Evolutionary conservation across 2,113 vertebrate genomes (phyloP), one percentile per base, ranked within the genome.

Genomic region (Dicerorhinus sumatrensis): DNA sequence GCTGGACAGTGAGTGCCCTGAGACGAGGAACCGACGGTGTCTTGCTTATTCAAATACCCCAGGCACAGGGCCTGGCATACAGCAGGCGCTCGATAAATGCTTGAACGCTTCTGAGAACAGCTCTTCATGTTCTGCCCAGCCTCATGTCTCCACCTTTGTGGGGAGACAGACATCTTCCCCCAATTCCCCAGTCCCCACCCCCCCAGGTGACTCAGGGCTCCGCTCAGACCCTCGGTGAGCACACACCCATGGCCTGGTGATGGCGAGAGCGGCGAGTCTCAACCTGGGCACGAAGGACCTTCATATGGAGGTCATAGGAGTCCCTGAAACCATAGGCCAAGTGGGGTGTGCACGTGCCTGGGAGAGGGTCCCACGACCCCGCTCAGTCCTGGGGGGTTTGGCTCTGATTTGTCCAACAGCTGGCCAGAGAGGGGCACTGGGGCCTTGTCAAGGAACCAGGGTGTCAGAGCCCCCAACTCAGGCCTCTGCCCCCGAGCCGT

Each of bases 321-420:
- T 11, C 85, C 18, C 33, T 0, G 58, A 76, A 46, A 65, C 25
- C 3, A 5, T 1, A 36, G 16, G 46, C 20, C 14, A 20, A 6
- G 1, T 0, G 17, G 33, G 27, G 12, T 6, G 10, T 0, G 11
- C 11, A 12, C n/a, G 14, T 1, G 29, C 25, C 20, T 0, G 3
- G n/a, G 36, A 14, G 17, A 31, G 17, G 33, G 58, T 18, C 20
- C n/a, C 33, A 0, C 0, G 21, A 21, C 13, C 6, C 0, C 1
- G 16, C 2, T 16, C 20, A 2, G 6, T 31, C 39, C 39, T 2
- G 0, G 25, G 8, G 29, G 8, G 14, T 25, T 20, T 29, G 18
- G 58, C 6, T 60, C 87, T 6, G 31, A 67, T 20, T 6, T 67
- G 72, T 29, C 25, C 29, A 31, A 27, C 69, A 42, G 56, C 67